Evolutionary conservation across 2,797 vertebrate genomes (phyloP), one percentile per base, ranked within the genome.

Genomic region (Ambastaia sidthimunki): DNA sequence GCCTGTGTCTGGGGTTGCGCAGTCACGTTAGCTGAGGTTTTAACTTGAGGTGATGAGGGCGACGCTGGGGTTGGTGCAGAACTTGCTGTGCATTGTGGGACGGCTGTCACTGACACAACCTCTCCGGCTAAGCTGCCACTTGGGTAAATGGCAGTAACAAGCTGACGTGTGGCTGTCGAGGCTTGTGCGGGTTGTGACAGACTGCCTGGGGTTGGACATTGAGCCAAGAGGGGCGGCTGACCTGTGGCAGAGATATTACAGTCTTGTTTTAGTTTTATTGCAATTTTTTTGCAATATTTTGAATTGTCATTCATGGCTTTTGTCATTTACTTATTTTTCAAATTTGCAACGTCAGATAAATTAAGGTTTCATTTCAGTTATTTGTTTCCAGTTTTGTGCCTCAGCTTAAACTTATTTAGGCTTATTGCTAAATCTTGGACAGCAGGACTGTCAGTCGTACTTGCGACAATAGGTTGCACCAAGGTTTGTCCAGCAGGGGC

Each of bases 71-170:
- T 86, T 1, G 91, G 88, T 72, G 41, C 10, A 11, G 10, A 44
- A 44, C 41, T 11, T 44, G 41, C 41, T 10, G 9, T 44, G 41
- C 41, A 44, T 44, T 44, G 41, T 44, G 41, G 41, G 41, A 91
- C 66, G 0, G 94, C 87, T 3, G 95, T 89, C 80, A 94, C 79
- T 0, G 95, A 89, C 84, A 92, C 90, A 80, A 92, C 82, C 4
- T 90, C 87, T 3, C 93, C 86, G 0, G 93, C 87, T 69, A 94
- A 87, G 1, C 92, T 90, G 52, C 92, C 88, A 1, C 86, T 89
- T 9, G 91, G 94, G 87, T 96, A 96, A 86, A 97, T 94, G 21
- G 96, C 93, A 1, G 96, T 94, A 71, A 96, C 90, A 65, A 96
- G 92, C 62, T 92, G 93, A 34, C 85, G 91, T 54, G 87, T 80